Evolutionary conservation across 2,888 invertebrate species (phyloP).

Genomic region (Drosophila setosimentum): DNA sequence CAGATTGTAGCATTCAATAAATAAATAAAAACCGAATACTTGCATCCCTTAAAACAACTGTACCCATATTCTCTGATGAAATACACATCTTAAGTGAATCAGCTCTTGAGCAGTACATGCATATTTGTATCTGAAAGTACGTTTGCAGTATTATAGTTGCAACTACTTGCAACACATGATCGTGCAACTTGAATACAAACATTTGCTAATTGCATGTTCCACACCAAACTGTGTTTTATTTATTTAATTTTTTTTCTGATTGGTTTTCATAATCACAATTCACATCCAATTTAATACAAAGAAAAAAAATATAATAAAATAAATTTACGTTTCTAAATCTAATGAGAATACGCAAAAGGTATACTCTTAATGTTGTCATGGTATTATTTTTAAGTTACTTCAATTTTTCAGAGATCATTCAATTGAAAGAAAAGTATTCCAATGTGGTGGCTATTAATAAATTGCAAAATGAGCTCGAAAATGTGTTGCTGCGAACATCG

Average conservation of each 20-base stretch:
- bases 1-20: constrained; percentile 58
- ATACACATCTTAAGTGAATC: constrained; percentile 1
- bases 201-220: constrained; percentile 8
- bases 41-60: constrained; percentile 14
- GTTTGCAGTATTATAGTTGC: constrained; percentile 1
- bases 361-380: constrained; percentile 22
- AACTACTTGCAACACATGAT: constrained; percentile 2
- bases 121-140: constrained; percentile 28
- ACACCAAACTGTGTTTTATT: constrained; percentile 15
- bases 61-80: not conserved
- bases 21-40: constrained; percentile 45
- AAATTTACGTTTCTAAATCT: constrained; percentile 15
- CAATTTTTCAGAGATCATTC: constrained; percentile 39
- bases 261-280: constrained; percentile 44
- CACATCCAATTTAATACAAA: constrained; percentile 47
- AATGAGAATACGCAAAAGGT: constrained; percentile 34
- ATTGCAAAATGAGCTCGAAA: not conserved
- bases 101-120: constrained; percentile 3
- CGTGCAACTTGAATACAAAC: constrained; percentile 3
- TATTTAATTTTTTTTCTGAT: constrained; percentile 15
- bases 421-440: constrained; percentile 15
- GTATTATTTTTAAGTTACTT: constrained; percentile 3
- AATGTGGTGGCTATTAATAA: not conserved
- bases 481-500: not conserved
- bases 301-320: constrained; percentile 23